Conservation (phyloP, 2,113 vertebrate species). For the Heteronetta atricapilla region DNA sequence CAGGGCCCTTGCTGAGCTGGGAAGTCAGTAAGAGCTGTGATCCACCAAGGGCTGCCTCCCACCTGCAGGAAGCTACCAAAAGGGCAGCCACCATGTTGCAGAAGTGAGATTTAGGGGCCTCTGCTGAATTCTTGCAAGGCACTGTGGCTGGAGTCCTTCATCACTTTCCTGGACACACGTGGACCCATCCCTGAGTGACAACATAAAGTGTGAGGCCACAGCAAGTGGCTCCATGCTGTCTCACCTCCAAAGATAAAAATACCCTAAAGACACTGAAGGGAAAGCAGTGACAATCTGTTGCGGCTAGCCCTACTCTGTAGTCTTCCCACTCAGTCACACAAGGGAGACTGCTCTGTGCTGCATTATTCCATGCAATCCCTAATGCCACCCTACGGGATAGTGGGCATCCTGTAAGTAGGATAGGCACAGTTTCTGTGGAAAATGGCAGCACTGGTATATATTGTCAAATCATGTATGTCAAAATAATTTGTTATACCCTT, state of each 20-base stretch:
- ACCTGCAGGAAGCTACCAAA: not conserved
- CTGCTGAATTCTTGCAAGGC: not conserved
- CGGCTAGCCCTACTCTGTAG: not conserved
- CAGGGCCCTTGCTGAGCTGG: not conserved
- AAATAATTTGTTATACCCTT: not conserved
- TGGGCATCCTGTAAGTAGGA: not conserved
- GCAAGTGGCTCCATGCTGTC: not conserved
- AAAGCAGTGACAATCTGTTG: not conserved
- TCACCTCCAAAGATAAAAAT: not conserved
- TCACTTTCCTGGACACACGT: not conserved
- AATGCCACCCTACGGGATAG: rapidly evolving
- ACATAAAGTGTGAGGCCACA: not conserved
- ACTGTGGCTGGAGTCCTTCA: not conserved
- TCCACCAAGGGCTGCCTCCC: not conserved
- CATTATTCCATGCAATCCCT: not conserved
- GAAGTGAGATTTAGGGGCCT: not conserved
- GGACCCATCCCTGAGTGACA: not conserved
- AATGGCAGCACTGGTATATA: not conserved
- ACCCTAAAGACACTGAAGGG: not conserved
- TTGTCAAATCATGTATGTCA: not conserved
- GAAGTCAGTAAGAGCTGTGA: not conserved
- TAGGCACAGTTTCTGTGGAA: not conserved
- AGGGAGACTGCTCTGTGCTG: not conserved
- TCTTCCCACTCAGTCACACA: not conserved
- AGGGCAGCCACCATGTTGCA: rapidly evolving